Base-by-base conservation (phyloP, 2,113 vertebrate species). In the Hyperoodon ampullatus region DNA sequence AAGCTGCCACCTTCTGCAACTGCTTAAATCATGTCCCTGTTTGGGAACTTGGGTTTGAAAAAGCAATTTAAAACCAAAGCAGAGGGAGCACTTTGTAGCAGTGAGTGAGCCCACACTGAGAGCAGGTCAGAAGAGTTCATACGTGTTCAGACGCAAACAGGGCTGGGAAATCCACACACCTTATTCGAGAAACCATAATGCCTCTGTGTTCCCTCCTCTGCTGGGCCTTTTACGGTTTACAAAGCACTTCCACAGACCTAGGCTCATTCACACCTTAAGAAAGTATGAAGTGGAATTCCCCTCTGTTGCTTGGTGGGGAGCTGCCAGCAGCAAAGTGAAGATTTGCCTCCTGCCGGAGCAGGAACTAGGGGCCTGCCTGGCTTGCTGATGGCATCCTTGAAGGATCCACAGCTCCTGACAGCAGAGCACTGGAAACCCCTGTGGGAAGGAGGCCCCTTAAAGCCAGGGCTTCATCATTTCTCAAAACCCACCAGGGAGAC, bases 401-500 rank as follows among this genome's bases (percentile, higher is more conserved):
- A 94, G 42, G 33, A 93, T 60, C 65, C 23, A 30, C 1, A 53
- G 89, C 42, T 71, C 21, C 44, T 35, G 72, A 53, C 71, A 63
- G 77, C 80, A 42, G 23, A 21, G 11, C 10, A 15, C 74, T 83
- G 9, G 84, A 88, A 63, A 74, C 13, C 19, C 50, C 60, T 26
- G 15, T 6, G 12, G 61, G 47, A 88, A 88, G 12, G 60, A 70
- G 42, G 35, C n/a, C 68, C 16, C 50, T 71, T 44, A 58, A 66
- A 74, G 44, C 35, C 50, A n/a, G 47, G n/a, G n/a, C 78, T 90
- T 81, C 53, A 35, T 33, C 94, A 44, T 86, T 92, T 78, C 74
- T 82, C 50, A 68, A 72, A 86, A 66, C 8, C 44, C 33, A 47
- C 58, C 50, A 81, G 72, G 66, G 63, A 82, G 26, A 28, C 63